Base-by-base conservation (phyloP, 2,113 vertebrate genomes). In the Mystacornis crossleyi region DNA sequence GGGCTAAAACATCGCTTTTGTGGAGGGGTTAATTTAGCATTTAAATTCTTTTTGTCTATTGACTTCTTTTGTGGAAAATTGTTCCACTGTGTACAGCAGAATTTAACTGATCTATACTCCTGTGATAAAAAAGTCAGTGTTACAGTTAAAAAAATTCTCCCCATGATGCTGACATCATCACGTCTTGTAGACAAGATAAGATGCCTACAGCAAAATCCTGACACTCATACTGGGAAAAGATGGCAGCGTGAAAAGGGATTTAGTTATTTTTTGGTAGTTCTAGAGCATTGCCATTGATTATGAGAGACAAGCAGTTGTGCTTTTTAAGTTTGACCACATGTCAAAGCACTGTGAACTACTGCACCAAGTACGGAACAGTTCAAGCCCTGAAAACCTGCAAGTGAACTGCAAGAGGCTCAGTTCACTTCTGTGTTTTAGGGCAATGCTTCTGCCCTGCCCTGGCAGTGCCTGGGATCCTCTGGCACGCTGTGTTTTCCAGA, bases 1-100 rank as follows among this genome's bases (percentile, higher is more conserved):
- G 45, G 45, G 34, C 43, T 81, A 66, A 96, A 97, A 80, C 61
- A 74, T 64, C 89, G 65, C 28, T 89, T 95, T 91, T 75, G 21
- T 60, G 55, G 55, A 51, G 85, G 62, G 62, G 53, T 73, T 95
- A 81, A 96, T 97, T 96, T 92, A 96, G 40, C 57, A 74, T 85
- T 87, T 70, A 96, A 92, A 81, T 86, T 84, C 16, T 57, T 92
- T 91, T 81, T 84, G 74, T 97, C 72, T 42, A 21, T 25, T 61
- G 58, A 51, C 29, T 61, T 90, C 14, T 92, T 97, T 90, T 73
- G 29, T 51, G 75, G 70, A 80, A 92, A 92, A 92, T 60, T 81
- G 34, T 10, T 78, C 62, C 64, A 78, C 34, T 74, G 45, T 45
- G 45, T 65, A 72, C n/a, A 65, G 48, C 72, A 75, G 40, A 64